These are phyloP conservation scores for Enteromius argenteus DNA, from an alignment of 2,797 vertebrate genomes.

Conservation along the genomic window DNA sequence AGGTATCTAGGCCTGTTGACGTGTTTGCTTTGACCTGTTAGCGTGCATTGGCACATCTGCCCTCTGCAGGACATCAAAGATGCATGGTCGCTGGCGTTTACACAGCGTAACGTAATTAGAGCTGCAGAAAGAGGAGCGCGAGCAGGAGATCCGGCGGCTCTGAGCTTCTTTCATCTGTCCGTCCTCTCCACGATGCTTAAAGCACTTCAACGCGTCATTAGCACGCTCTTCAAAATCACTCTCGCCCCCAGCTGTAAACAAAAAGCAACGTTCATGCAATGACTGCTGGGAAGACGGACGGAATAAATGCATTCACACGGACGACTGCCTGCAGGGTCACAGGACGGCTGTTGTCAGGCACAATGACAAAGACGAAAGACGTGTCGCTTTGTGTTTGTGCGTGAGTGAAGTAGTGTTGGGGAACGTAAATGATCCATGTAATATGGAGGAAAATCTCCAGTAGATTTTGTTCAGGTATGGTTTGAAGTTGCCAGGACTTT, in stretches of 20 bases:
- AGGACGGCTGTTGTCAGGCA: conserved; percentile 25
- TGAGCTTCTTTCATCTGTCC: conserved; percentile 40
- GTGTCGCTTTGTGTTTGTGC: not conserved
- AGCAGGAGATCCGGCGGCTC: not conserved
- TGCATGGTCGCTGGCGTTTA: conserved; percentile 2
- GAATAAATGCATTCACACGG: not conserved
- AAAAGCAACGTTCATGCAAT: not conserved
- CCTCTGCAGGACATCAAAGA: conserved; percentile 22
- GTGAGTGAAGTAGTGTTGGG: not conserved
- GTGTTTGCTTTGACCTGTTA: not conserved
- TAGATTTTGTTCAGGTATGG: not conserved
- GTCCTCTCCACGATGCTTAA: conserved; percentile 38
- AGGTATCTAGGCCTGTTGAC: not conserved
- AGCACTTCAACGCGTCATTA: conserved; percentile 40
- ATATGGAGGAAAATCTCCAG: not conserved
- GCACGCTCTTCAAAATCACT: conserved; percentile 30
- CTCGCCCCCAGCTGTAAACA: conserved; percentile 6
- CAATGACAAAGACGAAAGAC: conserved; percentile 11
- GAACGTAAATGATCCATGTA: conserved; percentile 1
- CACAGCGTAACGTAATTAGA: conserved; percentile 20
- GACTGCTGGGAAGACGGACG: conserved; percentile 4
- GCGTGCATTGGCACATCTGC: conserved; percentile 28
- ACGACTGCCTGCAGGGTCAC: conserved; percentile 5
- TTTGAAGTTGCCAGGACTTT: not conserved
- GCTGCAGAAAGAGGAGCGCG: conserved; percentile 10